Evolutionary conservation across 2,888 invertebrate species (phyloP).

Genomic region (Drosophila colorata): DNA sequence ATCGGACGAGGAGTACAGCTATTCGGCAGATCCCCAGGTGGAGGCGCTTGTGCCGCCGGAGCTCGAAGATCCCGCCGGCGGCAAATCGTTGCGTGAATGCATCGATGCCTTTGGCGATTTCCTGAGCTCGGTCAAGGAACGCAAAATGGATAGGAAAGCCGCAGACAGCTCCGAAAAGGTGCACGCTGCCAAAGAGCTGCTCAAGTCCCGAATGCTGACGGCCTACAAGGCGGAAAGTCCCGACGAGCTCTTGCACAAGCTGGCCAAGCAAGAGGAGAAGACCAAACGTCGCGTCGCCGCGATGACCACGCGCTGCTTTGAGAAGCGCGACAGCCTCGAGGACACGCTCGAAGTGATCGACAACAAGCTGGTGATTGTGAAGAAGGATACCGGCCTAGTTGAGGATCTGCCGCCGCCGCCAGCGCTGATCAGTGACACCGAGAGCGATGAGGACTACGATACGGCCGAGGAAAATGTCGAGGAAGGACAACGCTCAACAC

Average conservation of each 20-base stretch:
- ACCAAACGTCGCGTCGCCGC: constrained; percentile 50
- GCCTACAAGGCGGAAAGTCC: constrained; percentile 57
- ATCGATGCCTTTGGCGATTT: constrained; percentile 60
- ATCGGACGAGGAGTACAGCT: constrained; percentile 71
- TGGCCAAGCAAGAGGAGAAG: constrained; percentile 60
- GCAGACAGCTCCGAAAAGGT: constrained; percentile 52
- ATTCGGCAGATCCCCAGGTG: constrained; percentile 41
- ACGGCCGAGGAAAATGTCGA: constrained; percentile 46
- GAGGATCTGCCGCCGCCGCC: constrained; percentile 72
- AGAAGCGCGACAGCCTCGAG: constrained; percentile 76
- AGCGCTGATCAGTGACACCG: constrained; percentile 49
- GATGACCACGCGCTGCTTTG: constrained; percentile 74
- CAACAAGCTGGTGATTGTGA: constrained; percentile 77
- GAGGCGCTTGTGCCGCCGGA: constrained; percentile 34
- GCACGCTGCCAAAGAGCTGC: constrained; percentile 55
- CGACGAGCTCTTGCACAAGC: constrained; percentile 58
- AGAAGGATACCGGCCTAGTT: constrained; percentile 71
- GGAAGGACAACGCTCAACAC: no score
- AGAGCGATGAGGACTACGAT: constrained; percentile 40
- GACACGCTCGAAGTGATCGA: constrained; percentile 81
- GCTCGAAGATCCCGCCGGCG: constrained; percentile 51
- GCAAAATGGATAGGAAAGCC: constrained; percentile 18
- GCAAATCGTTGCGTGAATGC: constrained; percentile 68
- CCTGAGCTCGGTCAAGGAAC: constrained; percentile 25
- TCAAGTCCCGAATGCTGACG: constrained; percentile 43